Evolutionary conservation across 1,140 invertebrate genomes (phyloP), one percentile per base, ranked within the genome.

Genomic region (Pseudomyrmex sp.): DNA sequence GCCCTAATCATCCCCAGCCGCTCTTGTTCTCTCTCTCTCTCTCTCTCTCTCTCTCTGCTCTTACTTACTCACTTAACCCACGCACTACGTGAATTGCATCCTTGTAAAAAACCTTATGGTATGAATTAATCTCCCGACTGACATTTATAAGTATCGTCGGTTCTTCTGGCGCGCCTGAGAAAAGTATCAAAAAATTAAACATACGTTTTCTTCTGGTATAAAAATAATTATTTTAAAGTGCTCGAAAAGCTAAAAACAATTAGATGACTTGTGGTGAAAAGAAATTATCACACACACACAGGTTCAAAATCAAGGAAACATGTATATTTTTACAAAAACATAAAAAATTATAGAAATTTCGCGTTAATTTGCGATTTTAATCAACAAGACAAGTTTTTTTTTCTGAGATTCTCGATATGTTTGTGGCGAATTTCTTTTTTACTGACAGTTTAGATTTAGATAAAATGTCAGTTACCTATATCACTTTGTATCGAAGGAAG

Each of bases 1-100:
- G 83, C 79, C 83, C 87, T 88, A 88, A 88, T 88, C 87, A 88
- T 88, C 86, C 86, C 79, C 77, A 61, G 83, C 52, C 85, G 12
- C 48, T 54, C 20, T n/a, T 23, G 44, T 12, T 44, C 18, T 26
- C 63, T 68, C 35, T n/a, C 50, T 61, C 74, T 65, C 56, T 61
- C 50, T 7, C 9, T 13, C 50, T 26, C 20, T 23, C 20, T 50
- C 26, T 50, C 72, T 65, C 58, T 76, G 35, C 66, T 79, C 82
- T 87, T 66, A 26, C 82, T 84, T 80, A 80, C 80, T 87, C 84
- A 86, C 80, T 87, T 86, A 86, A 59, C 26, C 54, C 65, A 56
- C 69, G 77, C 65, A 52, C 56, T 35, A 44, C 54, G 76, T 80
- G 44, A 80, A 80, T 79, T 70, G 54, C 76, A 59, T 80, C 76